Evolutionary conservation across 2,797 vertebrate species (phyloP), one percentile per base, ranked within the genome.

Genomic region (Leptatherina wallacei): DNA sequence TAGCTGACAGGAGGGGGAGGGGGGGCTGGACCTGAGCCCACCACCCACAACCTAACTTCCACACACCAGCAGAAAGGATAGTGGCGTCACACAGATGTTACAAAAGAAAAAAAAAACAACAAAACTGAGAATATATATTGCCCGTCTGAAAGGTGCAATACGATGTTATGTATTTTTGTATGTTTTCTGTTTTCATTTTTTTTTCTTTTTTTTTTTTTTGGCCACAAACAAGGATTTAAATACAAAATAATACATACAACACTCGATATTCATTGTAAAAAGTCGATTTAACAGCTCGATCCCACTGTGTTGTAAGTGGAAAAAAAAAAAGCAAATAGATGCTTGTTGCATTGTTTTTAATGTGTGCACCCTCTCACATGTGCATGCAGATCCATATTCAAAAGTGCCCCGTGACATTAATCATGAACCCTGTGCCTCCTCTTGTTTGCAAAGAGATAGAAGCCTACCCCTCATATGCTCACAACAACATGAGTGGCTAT

Each of bases 61-160:
- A 93, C 93, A 92, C 95, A 95, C 95, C 95, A 95, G 95, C 95
- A 95, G 93, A 91, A 86, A 87, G 83, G 83, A 94, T 90, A 84
- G 90, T 87, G 92, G 91, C 89, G 90, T 94, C 89, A 92, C 90
- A 80, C 62, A 80, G 81, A 92, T 65, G 81, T 93, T 92, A 92
- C 85, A 81, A 82, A 83, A 88, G 81, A 88, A 89, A 83, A 22
- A 88, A 91, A 22, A 88, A 91, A 86, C 80, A 90, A 92, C 89
- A 88, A 90, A 88, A 90, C 89, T 87, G 86, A 93, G 84, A 92
- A 73, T 91, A 89, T 84, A 81, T 90, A 89, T 95, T 94, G 93
- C 92, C 91, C 94, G 0, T 84, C 88, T 94, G 93, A 92, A 92
- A 94, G 94, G 93, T 94, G 94, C 94, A 94, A 94, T 93, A 91